Evolutionary conservation across 2,888 invertebrate genomes (phyloP), one percentile per base, ranked within the genome.

Genomic region (Dorcus hopei): DNA sequence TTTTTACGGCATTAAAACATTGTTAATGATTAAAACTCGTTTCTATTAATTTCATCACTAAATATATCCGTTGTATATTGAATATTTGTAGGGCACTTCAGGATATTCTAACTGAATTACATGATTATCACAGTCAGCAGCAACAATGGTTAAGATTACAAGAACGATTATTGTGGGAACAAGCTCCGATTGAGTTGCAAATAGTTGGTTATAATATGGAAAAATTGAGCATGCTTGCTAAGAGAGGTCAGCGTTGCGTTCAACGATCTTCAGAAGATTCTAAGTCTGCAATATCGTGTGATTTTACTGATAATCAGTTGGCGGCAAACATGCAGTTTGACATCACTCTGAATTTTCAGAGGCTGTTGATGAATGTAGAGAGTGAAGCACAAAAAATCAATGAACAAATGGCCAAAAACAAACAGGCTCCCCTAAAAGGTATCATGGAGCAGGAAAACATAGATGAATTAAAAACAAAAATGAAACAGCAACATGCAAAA

Each of bases 51-150:
- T 33, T 33, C 7, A 7, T 33, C 1, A 5, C 26, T 6, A 33
- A 33, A 1, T 33, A 33, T 1, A 33, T 33, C 7, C 1, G 0
- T 33, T 33, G 7, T 7, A 33, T 33, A 33, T 3, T 5, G 6
- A 14, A 48, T 45, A 45, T 51, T 57, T 45, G 40, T 45, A 87
- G 87, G 67, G 82, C 84, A 40, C 75, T 87, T 49, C 85, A 87
- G 73, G 80, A 80, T 60, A 85, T 86, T 56, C 73, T 87, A 59
- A 75, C 80, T n/a, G 86, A 87, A 66, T 74, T 87, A 57, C 83
- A 84, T 62, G 83, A 83, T 61, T 87, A 86, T 72, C 86, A 87
- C 69, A 80, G 80, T 60, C 82, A 84, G 60, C 85, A 87, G 67
- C 83, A 85, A 60, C 79, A 82, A 58, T 85, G 84, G 83, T 75